These are phyloP conservation scores for Melinaea menophilus DNA, from an alignment of 2,888 invertebrate species.

Conservation along the genomic window DNA sequence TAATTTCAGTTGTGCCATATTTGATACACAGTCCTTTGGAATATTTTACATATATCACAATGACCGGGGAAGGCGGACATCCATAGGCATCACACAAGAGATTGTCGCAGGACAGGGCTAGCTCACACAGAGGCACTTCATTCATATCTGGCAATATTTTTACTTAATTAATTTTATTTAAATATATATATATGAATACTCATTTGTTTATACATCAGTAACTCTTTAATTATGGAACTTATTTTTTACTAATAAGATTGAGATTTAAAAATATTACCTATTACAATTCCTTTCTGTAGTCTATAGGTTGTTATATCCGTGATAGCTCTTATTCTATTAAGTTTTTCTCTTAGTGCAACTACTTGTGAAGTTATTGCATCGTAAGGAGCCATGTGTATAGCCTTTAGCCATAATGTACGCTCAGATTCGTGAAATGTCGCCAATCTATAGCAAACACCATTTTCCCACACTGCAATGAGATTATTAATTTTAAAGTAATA, in stretches of 20 bases:
- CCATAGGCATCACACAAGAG: conserved; percentile 92
- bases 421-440: conserved; percentile 89
- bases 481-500: conserved; percentile 14
- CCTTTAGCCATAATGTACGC: conserved; percentile 90
- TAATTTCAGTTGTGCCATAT: conserved; percentile 92
- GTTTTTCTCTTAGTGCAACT: conserved; percentile 79
- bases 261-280: conserved; percentile 72
- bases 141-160: conserved; percentile 81
- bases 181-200: not conserved
- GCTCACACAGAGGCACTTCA: conserved; percentile 90
- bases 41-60: conserved; percentile 84
- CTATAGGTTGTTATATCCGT: conserved; percentile 84
- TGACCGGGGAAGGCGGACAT: conserved; percentile 88
- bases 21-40: conserved; percentile 85
- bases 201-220: not conserved
- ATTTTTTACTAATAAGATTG: not conserved
- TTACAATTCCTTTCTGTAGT: conserved; percentile 81
- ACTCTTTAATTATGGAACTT: too few relatives aligned
- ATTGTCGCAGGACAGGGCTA: conserved; percentile 93
- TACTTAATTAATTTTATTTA: not conserved
- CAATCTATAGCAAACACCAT: conserved; percentile 88
- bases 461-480: conserved; percentile 83
- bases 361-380: conserved; percentile 88
- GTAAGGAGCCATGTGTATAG: conserved; percentile 90
- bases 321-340: conserved; percentile 80